Evolutionary conservation across 2,113 vertebrate genomes (phyloP).

Genomic region (Ibidorhyncha struthersii): DNA sequence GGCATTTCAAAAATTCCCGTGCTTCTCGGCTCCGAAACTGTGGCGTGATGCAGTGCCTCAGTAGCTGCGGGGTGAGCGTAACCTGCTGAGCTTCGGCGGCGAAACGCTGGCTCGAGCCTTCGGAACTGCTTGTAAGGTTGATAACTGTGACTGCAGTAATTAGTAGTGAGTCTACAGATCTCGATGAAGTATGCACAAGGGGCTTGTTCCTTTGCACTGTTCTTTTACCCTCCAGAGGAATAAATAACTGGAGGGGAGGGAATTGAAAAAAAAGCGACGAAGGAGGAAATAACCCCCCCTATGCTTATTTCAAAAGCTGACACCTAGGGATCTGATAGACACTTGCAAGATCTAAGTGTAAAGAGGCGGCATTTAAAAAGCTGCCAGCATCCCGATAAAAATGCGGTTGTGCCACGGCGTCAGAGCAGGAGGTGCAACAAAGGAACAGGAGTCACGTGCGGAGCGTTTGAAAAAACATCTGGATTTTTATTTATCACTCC

Average conservation of each 20-base stretch:
- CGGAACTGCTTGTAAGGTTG: background rate
- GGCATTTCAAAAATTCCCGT: background rate
- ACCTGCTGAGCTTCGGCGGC: background rate
- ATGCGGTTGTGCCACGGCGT: accelerated
- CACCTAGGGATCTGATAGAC: background rate
- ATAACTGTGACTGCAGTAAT: background rate
- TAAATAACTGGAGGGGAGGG: constrained; percentile 7
- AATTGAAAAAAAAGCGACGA: background rate
- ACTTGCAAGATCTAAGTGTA: background rate
- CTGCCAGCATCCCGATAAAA: background rate
- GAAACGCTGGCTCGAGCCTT: background rate
- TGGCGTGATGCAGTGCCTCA: background rate
- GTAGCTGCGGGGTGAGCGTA: background rate
- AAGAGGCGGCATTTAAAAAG: background rate
- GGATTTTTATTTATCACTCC: background rate
- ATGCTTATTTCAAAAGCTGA: background rate
- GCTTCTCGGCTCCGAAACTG: background rate
- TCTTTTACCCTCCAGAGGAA: background rate
- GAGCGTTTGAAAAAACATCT: background rate
- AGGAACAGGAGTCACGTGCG: background rate
- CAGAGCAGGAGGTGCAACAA: background rate
- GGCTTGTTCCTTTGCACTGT: background rate
- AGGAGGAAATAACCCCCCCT: background rate
- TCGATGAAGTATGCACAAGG: background rate
- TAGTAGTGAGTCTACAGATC: background rate